phyloP scores from a whole-genome alignment of 1,140 invertebrate genomes.

The Diabrotica virgifera region DNA sequence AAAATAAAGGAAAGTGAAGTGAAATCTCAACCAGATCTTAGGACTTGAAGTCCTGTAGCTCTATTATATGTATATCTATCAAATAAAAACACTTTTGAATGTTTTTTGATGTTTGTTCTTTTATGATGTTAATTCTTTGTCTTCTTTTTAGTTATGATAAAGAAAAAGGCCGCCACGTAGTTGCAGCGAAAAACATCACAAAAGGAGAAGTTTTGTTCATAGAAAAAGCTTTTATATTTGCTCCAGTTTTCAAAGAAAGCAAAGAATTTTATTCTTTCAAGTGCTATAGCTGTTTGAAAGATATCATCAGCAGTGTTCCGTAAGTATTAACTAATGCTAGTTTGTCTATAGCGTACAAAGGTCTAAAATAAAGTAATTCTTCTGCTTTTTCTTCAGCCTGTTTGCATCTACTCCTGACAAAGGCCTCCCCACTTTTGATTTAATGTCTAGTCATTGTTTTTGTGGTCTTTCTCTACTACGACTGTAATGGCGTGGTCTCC shows the following conservation, averaged over 20 bases:
- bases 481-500: no score
- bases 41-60: no score
- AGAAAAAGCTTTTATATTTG: conserved; percentile 68
- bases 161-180: conserved; percentile 54
- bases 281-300: conserved; percentile 43
- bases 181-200: conserved; percentile 55
- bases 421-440: no score
- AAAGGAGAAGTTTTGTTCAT: conserved; percentile 65
- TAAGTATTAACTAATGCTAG: conserved; percentile 25
- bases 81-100: not conserved
- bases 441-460: no score
- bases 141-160: conserved; percentile 39
- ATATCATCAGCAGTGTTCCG: conserved; percentile 39
- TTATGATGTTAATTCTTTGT: no score
- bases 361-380: not conserved
- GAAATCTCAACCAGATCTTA: no score
- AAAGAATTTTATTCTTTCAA: conserved; percentile 37
- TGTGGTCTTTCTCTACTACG: no score
- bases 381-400: not conserved
- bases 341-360: not conserved
- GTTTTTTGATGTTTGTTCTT: conserved; percentile 1
- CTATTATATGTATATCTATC: no score
- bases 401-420: no score
- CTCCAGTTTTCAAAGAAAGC: conserved; percentile 46
- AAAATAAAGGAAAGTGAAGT: no score